A percentile compares a stretch with the other conserved stretches of the same genome.
Evolutionary conservation across 1,140 invertebrate species (phyloP).

Genomic region (Catajapyx aquilonaris): DNA sequence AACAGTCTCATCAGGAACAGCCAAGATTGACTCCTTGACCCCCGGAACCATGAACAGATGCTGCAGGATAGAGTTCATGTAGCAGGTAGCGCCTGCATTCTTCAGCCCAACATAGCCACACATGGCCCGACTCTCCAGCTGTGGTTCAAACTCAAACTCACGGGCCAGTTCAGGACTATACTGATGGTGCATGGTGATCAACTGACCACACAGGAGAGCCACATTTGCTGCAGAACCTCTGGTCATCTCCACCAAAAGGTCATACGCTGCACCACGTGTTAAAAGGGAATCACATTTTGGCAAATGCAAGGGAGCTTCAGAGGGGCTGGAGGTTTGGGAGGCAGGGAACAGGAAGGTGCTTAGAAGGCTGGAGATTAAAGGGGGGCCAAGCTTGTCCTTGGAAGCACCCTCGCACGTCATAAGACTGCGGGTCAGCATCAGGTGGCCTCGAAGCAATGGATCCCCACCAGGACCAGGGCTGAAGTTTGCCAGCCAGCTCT

Average conservation of each 20-base stretch:
- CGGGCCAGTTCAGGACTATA: slow-evolving; percentile 22
- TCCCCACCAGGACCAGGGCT: slow-evolving; percentile 15
- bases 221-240: slow-evolving; percentile 19
- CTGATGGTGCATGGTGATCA: slow-evolving; percentile 27
- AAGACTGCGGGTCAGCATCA: slow-evolving; percentile 23
- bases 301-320: slow-evolving; percentile 22
- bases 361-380: slow-evolving; percentile 22
- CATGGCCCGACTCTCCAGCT: slow-evolving; percentile 24
- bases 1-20: slow-evolving; percentile 22
- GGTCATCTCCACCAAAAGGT: slow-evolving; percentile 24
- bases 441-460: slow-evolving; percentile 25
- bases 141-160: slow-evolving; percentile 30
- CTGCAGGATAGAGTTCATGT: slow-evolving; percentile 39
- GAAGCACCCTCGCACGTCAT: slow-evolving; percentile 25
- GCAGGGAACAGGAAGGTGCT: slow-evolving; percentile 28
- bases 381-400: slow-evolving; percentile 16
- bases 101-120: slow-evolving; percentile 35
- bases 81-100: slow-evolving; percentile 39
- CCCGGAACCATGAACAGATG: slow-evolving; percentile 32
- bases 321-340: no score
- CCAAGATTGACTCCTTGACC: slow-evolving; percentile 25
- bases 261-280: slow-evolving; percentile 25
- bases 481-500: slow-evolving; percentile 27
- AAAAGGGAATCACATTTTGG: slow-evolving; percentile 23
- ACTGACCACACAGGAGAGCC: slow-evolving; percentile 17